Evolutionary conservation across 1,140 invertebrate genomes (phyloP).

Genomic region (Drosophila ironensis): DNA sequence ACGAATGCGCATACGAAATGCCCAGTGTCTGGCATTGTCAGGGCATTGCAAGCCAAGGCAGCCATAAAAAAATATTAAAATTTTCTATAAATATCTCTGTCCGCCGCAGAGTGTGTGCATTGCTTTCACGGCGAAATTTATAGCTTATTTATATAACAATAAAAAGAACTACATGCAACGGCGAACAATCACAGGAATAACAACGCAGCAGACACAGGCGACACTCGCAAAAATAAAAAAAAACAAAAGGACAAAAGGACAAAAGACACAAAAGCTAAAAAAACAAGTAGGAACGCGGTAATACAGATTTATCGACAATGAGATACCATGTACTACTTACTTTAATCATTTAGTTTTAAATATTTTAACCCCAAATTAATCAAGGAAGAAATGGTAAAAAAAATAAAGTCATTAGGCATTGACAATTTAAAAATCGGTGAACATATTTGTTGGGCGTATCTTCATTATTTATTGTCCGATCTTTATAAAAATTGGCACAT

Average conservation of each 20-base stretch:
- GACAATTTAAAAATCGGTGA: no score
- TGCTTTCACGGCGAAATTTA: constrained; percentile 66
- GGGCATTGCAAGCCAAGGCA: constrained; percentile 1
- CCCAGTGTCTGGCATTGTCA: constrained; percentile 31
- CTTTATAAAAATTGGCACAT: no score
- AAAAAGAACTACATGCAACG: constrained; percentile 47
- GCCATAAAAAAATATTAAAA: constrained; percentile 24
- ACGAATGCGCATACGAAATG: not conserved
- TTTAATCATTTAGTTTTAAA: no score
- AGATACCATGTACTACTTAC: no score
- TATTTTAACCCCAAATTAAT: no score
- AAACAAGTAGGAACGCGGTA: constrained; percentile 7
- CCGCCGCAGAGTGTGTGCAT: constrained; percentile 19
- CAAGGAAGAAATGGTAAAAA: no score
- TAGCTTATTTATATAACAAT: constrained; percentile 74
- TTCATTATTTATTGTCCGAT: no score
- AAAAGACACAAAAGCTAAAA: constrained; percentile 3
- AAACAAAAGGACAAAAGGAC: constrained; percentile 1
- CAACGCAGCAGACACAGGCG: constrained; percentile 58
- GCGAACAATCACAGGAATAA: constrained; percentile 60
- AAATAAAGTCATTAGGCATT: no score
- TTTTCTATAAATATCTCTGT: constrained; percentile 27
- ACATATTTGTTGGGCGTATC: no score
- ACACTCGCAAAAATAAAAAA: constrained; percentile 16
- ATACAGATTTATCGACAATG: no score